phyloP scores from a whole-genome alignment of 2,888 invertebrate species.

The Aspidiotus rigidus region DNA sequence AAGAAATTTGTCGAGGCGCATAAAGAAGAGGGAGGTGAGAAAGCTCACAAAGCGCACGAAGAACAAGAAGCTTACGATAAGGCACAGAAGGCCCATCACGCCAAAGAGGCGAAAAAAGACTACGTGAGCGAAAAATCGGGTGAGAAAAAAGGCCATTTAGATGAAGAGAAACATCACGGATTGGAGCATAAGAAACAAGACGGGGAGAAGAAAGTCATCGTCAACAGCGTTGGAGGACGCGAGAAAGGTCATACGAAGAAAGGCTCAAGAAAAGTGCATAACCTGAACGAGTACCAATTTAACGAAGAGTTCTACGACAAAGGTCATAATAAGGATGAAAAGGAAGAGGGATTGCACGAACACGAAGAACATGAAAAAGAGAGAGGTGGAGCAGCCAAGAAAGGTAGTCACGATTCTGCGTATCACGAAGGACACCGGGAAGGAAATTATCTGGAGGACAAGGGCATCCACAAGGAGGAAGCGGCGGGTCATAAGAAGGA shows the following conservation, averaged over 20 bases:
- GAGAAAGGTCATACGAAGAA: constrained; percentile 61
- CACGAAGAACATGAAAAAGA: constrained; percentile 50
- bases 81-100: constrained; percentile 50
- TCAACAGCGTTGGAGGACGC: constrained; percentile 52
- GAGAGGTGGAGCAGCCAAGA: constrained; percentile 52
- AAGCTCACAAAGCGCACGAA: constrained; percentile 51
- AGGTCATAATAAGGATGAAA: constrained; percentile 56
- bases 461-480: constrained; percentile 50
- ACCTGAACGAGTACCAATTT: constrained; percentile 69
- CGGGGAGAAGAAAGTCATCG: constrained; percentile 51
- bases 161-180: constrained; percentile 50
- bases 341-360: constrained; percentile 53
- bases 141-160: constrained; percentile 49
- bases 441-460: constrained; percentile 51
- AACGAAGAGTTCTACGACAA: constrained; percentile 68
- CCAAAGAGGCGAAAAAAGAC: constrained; percentile 49
- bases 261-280: constrained; percentile 63
- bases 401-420: constrained; percentile 49
- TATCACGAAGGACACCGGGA: constrained; percentile 49
- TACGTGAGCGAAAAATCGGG: constrained; percentile 49
- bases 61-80: constrained; percentile 50
- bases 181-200: constrained; percentile 49
- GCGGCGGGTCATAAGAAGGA: constrained; percentile 51
- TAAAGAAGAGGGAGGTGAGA: constrained; percentile 49
- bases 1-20: constrained; percentile 47